Evolutionary conservation across 1,140 invertebrate genomes (phyloP), one percentile per base, ranked within the genome.

Genomic region (Drepana arcuata): DNA sequence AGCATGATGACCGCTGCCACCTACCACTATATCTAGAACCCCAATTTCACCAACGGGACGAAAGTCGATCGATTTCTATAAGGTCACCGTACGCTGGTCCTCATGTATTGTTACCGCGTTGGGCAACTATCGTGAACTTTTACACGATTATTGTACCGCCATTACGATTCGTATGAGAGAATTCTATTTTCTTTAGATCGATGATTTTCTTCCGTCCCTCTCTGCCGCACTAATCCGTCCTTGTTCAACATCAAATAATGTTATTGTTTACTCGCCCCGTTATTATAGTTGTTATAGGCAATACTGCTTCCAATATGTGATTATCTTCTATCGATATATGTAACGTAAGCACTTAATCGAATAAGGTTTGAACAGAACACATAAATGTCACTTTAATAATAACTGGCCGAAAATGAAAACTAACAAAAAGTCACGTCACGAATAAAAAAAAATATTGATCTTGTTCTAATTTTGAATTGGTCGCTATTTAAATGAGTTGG

Each of bases 111-210:
- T 77, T 73, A 67, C 63, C 50, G 65, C 51, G 57, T 77, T 80
- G 63, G 61, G 67, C 64, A 78, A 78, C 56, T 62, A 77, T 78
- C 70, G 70, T 82, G 74, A 79, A 82, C 77, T 79, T 79, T 79
- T 81, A 81, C 72, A 77, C 69, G 74, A 81, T 77, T 74, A 81
- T 78, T 73, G 73, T 75, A 61, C 68, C 28, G 48, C 55, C 62
- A 79, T 81, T 79, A 81, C 67, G 48, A 63, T 78, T 72, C 61
- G 73, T 81, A 81, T 79, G 72, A 81, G 77, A 79, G n/a, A n/a
- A 79, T 73, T 78, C 74, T 79, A 81, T 79, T 79, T 74, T 75
- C 68, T 77, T 64, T 65, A 50, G 49, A 70, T 66, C 56, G 65
- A 58, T 70, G 56, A 65, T 65, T 62, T 60, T 34, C 45, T 33